Evolutionary conservation across 2,113 vertebrate species (phyloP).

Genomic region (Sterrhoptilus dennistouni): DNA sequence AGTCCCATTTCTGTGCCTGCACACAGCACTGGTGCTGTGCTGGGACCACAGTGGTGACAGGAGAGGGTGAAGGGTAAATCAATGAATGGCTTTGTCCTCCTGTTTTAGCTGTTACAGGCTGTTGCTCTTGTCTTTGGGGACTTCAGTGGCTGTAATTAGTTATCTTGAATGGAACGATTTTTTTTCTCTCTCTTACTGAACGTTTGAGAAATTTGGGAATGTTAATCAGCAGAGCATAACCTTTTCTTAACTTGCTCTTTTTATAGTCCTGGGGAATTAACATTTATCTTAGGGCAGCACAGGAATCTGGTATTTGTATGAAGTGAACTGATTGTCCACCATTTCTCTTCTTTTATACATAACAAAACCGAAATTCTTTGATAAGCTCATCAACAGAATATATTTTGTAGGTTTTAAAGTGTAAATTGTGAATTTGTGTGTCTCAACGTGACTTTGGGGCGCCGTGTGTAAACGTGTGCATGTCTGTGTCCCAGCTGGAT

Average conservation of each 20-base stretch:
- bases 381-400: neutral
- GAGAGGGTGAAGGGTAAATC: neutral
- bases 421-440: neutral
- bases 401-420: slow-evolving; percentile 22
- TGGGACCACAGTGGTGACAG: neutral
- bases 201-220: neutral
- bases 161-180: neutral
- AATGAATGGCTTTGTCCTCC: neutral
- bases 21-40: neutral
- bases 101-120: neutral
- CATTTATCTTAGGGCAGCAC: slow-evolving; percentile 24
- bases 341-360: neutral
- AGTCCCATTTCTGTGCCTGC: neutral
- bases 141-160: neutral
- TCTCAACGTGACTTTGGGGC: neutral
- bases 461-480: rapidly evolving
- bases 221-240: slow-evolving; percentile 23
- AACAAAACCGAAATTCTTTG: neutral
- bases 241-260: slow-evolving; percentile 33
- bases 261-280: neutral
- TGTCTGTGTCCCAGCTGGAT: neutral
- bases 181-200: neutral
- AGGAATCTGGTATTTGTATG: neutral
- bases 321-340: neutral
- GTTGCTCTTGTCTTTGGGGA: slow-evolving; percentile 6